These are phyloP conservation scores for Protomyctophum bolini DNA, from an alignment of 2,113 vertebrate species.

Conservation along the genomic window DNA sequence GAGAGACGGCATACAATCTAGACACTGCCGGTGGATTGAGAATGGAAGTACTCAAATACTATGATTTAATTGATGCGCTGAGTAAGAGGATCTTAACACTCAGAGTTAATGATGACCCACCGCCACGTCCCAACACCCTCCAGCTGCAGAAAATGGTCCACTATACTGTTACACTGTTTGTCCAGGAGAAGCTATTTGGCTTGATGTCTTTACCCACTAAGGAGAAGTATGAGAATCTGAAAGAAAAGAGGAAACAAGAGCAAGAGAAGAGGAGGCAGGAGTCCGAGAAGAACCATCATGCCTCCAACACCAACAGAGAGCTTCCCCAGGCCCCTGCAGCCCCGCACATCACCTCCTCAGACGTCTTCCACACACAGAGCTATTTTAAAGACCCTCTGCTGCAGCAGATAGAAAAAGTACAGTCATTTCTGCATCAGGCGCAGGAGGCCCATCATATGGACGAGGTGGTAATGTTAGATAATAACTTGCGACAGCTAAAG, in stretches of 20 bases:
- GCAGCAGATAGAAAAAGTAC: slow-evolving; percentile 96
- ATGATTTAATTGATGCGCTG: slow-evolving; percentile 92
- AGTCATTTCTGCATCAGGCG: slow-evolving; percentile 91
- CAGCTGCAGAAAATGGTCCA: slow-evolving; percentile 96
- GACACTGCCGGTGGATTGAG: slow-evolving; percentile 87
- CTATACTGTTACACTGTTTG: slow-evolving; percentile 92
- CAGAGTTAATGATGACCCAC: slow-evolving; percentile 86
- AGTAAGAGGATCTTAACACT: slow-evolving; percentile 97
- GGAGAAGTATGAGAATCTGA: slow-evolving; percentile 91
- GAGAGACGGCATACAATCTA: slow-evolving; percentile 91
- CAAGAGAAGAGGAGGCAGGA: slow-evolving; percentile 83
- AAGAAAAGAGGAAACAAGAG: slow-evolving; percentile 84
- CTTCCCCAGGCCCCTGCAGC: slow-evolving; percentile 55
- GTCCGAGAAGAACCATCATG: slow-evolving; percentile 74
- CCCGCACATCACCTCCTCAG: slow-evolving; percentile 78
- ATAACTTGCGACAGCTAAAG: slow-evolving; percentile 93
- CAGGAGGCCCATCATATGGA: slow-evolving; percentile 84
- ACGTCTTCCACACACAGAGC: slow-evolving; percentile 57
- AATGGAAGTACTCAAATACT: slow-evolving; percentile 93
- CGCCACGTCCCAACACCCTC: slow-evolving; percentile 85
- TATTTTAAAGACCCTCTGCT: slow-evolving; percentile 90
- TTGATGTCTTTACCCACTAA: slow-evolving; percentile 95
- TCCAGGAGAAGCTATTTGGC: slow-evolving; percentile 97
- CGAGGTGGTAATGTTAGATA: slow-evolving; percentile 87
- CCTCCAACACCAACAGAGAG: slow-evolving; percentile 81